Percentiles rank a stretch among this genome's conserved stretches.
phyloP scores from a whole-genome alignment of 2,888 invertebrate genomes.

The Timema podura region DNA sequence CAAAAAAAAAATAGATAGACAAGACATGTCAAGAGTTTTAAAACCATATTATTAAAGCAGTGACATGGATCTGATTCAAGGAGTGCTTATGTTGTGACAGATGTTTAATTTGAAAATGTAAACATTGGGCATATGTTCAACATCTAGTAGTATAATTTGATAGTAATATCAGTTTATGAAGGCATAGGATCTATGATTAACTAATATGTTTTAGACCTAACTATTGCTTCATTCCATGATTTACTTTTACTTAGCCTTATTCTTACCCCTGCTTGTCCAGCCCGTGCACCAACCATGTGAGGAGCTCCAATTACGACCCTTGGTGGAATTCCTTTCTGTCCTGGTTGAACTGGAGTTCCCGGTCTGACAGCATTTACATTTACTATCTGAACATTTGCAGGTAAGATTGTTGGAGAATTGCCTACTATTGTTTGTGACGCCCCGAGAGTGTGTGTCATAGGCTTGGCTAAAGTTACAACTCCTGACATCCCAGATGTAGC shows the following conservation, averaged over 20 bases:
- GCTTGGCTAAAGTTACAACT: slow-evolving; percentile 62
- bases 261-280: slow-evolving; percentile 76
- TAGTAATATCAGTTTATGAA: no score
- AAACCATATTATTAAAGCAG: slow-evolving; percentile 11
- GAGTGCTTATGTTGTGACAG: no score
- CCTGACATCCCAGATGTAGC: slow-evolving; percentile 54
- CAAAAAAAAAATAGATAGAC: no score
- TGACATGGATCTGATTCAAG: not conserved
- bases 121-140: no score
- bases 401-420: slow-evolving; percentile 60
- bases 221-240: not conserved
- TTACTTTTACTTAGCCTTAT: slow-evolving; percentile 13
- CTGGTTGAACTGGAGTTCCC: slow-evolving; percentile 62
- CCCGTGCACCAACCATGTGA: slow-evolving; percentile 76
- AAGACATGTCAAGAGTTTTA: slow-evolving; percentile 17
- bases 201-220: no score
- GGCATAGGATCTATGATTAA: no score
- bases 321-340: slow-evolving; percentile 73
- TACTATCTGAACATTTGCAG: slow-evolving; percentile 76
- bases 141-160: no score
- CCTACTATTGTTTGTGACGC: slow-evolving; percentile 59
- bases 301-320: slow-evolving; percentile 79
- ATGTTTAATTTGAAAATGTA: no score
- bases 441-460: slow-evolving; percentile 51
- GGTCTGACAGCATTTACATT: slow-evolving; percentile 69